Evolutionary conservation across 2,797 vertebrate species (phyloP).

Genomic region (Eospalax fontanierii): DNA sequence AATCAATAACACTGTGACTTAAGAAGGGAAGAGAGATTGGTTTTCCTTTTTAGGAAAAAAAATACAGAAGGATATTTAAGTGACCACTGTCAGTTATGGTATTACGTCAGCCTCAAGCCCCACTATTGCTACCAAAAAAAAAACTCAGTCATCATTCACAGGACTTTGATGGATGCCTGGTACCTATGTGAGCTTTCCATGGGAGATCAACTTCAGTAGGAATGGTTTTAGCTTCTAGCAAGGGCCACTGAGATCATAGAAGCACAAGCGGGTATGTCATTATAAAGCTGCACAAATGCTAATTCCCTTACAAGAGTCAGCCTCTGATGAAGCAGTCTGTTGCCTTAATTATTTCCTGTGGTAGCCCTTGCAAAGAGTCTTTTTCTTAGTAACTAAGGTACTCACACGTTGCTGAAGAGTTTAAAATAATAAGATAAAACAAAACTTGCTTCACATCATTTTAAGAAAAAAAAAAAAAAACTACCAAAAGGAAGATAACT

Average conservation of each 20-base stretch:
- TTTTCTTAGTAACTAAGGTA: background rate
- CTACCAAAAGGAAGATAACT: background rate
- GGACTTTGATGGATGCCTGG: background rate
- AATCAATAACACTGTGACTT: fast-evolving
- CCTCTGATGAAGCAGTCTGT: background rate
- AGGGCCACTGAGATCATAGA: background rate
- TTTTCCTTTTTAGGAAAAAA: background rate
- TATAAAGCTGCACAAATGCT: fast-evolving
- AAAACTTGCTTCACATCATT: background rate
- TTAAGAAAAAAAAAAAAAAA: background rate
- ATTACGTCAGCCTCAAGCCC: background rate
- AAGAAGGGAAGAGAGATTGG: background rate
- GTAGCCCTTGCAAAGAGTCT: background rate
- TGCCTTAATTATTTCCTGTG: background rate
- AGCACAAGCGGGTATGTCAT: fast-evolving
- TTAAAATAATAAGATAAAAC: background rate
- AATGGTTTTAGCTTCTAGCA: background rate
- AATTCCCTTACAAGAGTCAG: background rate
- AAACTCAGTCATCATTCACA: background rate
- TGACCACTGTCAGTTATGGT: background rate
- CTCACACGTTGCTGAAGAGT: background rate
- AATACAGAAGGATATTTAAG: background rate
- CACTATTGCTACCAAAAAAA: background rate
- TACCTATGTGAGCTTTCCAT: background rate
- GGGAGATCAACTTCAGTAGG: background rate